These are phyloP conservation scores for Microchirus variegatus DNA, from an alignment of 2,797 vertebrate genomes.

Conservation along the genomic window DNA sequence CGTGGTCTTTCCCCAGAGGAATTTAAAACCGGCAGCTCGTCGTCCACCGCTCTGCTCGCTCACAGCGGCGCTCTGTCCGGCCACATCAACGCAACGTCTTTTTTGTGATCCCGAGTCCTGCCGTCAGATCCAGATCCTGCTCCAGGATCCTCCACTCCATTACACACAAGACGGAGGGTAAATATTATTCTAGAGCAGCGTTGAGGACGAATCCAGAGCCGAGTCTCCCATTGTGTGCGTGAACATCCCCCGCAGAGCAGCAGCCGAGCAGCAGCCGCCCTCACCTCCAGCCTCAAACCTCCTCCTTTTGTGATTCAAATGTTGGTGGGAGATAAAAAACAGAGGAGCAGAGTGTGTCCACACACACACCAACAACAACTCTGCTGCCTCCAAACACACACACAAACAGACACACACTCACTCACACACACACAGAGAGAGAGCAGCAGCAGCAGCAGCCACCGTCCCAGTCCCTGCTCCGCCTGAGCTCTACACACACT, in stretches of 20 bases:
- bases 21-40: slow-evolving; percentile 27
- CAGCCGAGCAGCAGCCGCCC: background rate
- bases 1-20: slow-evolving; percentile 50
- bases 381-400: background rate
- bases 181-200: slow-evolving; percentile 42
- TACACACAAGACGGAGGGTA: background rate
- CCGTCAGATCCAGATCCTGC: slow-evolving; percentile 15
- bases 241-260: slow-evolving; percentile 52
- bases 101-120: background rate
- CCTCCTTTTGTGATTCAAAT: slow-evolving; percentile 25
- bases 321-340: background rate
- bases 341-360: background rate
- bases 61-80: background rate
- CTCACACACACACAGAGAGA: background rate
- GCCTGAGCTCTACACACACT: slow-evolving; percentile 20
- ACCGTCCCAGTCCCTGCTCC: slow-evolving; percentile 13
- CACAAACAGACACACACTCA: background rate
- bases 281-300: slow-evolving; percentile 2
- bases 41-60: background rate
- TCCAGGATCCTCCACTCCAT: slow-evolving; percentile 8
- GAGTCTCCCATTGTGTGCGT: slow-evolving; percentile 67
- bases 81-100: background rate
- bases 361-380: background rate
- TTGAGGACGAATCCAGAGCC: slow-evolving; percentile 44
- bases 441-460: slow-evolving; percentile 10